Evolutionary conservation across 2,888 invertebrate species (phyloP).

Genomic region (Catocala sponsa): DNA sequence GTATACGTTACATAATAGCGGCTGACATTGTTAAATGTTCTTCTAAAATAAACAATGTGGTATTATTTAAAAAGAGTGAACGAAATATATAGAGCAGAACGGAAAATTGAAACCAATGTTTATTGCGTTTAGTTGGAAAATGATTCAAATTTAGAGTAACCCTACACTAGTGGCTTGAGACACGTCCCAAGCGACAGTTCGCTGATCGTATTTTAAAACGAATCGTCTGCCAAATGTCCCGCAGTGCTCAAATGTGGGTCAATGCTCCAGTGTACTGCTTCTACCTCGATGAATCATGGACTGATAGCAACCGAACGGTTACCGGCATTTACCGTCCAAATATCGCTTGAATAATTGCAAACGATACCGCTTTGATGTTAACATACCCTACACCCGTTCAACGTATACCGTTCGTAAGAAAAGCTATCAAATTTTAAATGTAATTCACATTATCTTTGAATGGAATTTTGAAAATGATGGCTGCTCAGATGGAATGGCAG

Average conservation of each 20-base stretch:
- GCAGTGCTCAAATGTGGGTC: constrained; percentile 74
- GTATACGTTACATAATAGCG: too few relatives aligned
- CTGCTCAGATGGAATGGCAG: too few relatives aligned
- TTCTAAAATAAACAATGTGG: too few relatives aligned
- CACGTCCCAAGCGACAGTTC: constrained; percentile 39
- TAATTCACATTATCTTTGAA: too few relatives aligned
- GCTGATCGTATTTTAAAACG: constrained; percentile 72
- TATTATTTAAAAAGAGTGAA: constrained; percentile 4
- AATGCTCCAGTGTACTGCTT: constrained; percentile 75
- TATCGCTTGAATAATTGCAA: constrained; percentile 32
- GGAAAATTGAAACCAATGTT: constrained; percentile 14
- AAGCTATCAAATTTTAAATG: constrained; percentile 15
- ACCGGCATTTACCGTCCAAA: constrained; percentile 37
- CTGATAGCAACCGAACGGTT: constrained; percentile 43
- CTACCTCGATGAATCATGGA: constrained; percentile 54
- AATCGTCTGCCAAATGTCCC: constrained; percentile 79
- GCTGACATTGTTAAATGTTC: too few relatives aligned
- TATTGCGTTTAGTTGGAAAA: constrained; percentile 37
- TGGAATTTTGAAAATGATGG: too few relatives aligned
- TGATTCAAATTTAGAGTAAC: constrained; percentile 49
- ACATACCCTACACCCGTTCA: constrained; percentile 17
- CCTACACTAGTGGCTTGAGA: constrained; percentile 36
- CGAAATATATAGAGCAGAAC: constrained; percentile 23
- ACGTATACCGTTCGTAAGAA: constrained; percentile 19
- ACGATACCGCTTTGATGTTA: constrained; percentile 38